These are phyloP conservation scores for Hoplostethus mediterraneus DNA, from an alignment of 2,797 vertebrate species.

Conservation along the genomic window DNA sequence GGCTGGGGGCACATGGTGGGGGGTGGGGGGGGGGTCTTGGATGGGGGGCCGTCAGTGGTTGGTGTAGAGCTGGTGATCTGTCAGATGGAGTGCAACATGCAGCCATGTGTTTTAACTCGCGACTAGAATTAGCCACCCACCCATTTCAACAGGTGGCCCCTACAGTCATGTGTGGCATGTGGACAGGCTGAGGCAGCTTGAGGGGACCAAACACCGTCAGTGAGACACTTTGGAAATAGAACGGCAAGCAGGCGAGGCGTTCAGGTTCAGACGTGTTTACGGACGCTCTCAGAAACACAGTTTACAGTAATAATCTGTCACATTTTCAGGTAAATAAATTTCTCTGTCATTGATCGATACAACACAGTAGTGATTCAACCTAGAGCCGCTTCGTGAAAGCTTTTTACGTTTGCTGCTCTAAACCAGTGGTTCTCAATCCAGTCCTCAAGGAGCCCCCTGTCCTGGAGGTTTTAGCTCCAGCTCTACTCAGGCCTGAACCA, in stretches of 20 bases:
- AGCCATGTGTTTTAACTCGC: slow-evolving; percentile 87
- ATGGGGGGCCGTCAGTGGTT: slow-evolving; percentile 64
- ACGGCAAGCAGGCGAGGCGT: slow-evolving; percentile 17
- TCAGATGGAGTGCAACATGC: slow-evolving; percentile 85
- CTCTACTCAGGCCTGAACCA: no score
- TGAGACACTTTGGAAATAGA: slow-evolving; percentile 32
- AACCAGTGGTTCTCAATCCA: no score
- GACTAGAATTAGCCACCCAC: slow-evolving; percentile 88
- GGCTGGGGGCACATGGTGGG: slow-evolving; percentile 80
- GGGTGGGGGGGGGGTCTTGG: slow-evolving; percentile 75
- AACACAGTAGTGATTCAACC: background rate
- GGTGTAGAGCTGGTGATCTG: slow-evolving; percentile 78
- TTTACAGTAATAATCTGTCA: background rate
- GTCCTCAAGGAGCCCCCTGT: no score
- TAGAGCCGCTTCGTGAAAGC: background rate
- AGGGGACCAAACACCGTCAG: slow-evolving; percentile 18
- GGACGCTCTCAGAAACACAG: slow-evolving; percentile 15
- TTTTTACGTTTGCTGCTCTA: no score
- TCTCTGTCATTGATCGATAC: background rate
- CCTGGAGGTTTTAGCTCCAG: no score
- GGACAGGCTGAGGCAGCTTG: slow-evolving; percentile 46
- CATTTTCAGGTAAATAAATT: background rate
- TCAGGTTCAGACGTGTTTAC: slow-evolving; percentile 21
- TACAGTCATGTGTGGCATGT: slow-evolving; percentile 73
- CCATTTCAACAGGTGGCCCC: slow-evolving; percentile 91